Evolutionary conservation across 2,113 vertebrate species (phyloP), one percentile per base, ranked within the genome.

Genomic region (Oncorhynchus gorbuscha): DNA sequence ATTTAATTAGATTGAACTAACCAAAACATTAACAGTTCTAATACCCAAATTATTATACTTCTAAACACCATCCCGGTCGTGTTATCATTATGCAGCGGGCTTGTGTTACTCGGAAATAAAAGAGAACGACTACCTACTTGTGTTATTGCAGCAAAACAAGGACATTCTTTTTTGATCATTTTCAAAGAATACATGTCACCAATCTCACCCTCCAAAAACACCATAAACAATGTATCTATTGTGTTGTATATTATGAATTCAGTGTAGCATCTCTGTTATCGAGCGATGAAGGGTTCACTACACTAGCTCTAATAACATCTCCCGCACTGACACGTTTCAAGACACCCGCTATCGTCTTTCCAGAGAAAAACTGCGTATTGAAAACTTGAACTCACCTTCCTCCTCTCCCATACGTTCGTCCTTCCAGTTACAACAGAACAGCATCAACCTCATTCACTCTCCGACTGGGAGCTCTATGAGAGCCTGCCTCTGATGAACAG

Each of bases 331-430:
- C 58, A 22, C 69, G 71, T 12, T 55, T 48, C 32, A 69, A 62
- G 67, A 22, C 39, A 45, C 39, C 9, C 9, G 39, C 39, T 45
- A 45, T 12, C 49, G 24, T 22, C 6, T 11, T 70, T 49, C 59
- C n/a, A 62, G 20, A 62, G 18, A 45, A 16, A 28, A 76, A 62
- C 75, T 69, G 51, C 51, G 39, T 24, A 62, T 71, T n/a, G 39
- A 67, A 67, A 3, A 59, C 22, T 71, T 62, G 2, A 55, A 67
- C 94, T 90, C 84, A 97, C 96, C 96, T 58, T 24, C 26, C 30
- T 65, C 96, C 92, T 97, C 96, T 94, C 96, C 96, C 96, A 97
- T 97, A 87, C 94, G 96, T 92, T 96, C 96, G 94, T 97, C 95
- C 93, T 96, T 96, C 96, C 96, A 97, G 93, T 94, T 95, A 91